Base-by-base conservation (phyloP, 2,888 invertebrate genomes). In the Andrena flavipes region DNA sequence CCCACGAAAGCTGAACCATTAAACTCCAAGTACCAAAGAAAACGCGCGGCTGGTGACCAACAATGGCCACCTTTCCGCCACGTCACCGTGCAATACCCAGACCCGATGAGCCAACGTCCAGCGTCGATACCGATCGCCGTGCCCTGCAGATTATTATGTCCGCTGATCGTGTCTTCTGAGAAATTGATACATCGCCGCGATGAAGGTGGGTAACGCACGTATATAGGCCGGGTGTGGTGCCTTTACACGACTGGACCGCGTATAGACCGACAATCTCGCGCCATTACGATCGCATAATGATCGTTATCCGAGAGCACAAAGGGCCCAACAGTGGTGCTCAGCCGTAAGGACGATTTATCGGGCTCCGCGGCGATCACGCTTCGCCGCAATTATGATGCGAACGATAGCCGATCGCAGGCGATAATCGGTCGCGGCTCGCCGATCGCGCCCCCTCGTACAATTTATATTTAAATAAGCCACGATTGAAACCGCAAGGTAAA, bases 381-480 rank as follows among this genome's bases (percentile, higher is more conserved):
- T 85, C 51, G 68, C 68, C 72, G 82, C 78, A 89, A 88, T 88
- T 88, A 88, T 81, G 84, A 88, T 85, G 76, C 68, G 69, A 29
- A 54, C 68, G 71, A 82, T 85, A 84, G 60, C 54, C 64, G 74
- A 29, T 82, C 84, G 71, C 7, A n/a, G 62, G 26, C 20, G 87
- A 81, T 87, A 82, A 88, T 88, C 85, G 75, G 20, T 72, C 67
- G 51, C 54, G 42, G 30, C 26, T 30, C 49, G 68, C 64, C 62
- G 69, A 10, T 7, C 65, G 71, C 70, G 54, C 42, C 56, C 60
- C 59, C 67, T 63, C 84, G 84, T 89, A 91, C 90, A 92, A 93
- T 93, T 93, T 93, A 91, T 92, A 93, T 93, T 93, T 91, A 93
- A 93, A 93, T 93, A 92, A 93, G 92, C 90, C 90, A 86, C 90